A percentile compares a stretch with the other conserved stretches of the same genome.
Evolutionary conservation across 1,140 invertebrate species (phyloP).

Genomic region (Drosophila equinoxialis): DNA sequence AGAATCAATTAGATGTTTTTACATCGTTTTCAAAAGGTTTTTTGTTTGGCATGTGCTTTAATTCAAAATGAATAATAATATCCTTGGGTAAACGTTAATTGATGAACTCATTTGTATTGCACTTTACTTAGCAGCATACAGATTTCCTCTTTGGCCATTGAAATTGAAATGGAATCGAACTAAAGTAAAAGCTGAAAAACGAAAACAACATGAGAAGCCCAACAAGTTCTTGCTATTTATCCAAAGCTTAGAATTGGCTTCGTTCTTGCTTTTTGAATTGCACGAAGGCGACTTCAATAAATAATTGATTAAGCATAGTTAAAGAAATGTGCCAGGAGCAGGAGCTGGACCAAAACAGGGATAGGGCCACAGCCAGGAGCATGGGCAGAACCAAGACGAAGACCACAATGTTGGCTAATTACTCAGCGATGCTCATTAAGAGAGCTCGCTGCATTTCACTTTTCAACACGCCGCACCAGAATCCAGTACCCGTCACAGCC

Average conservation of each 20-base stretch:
- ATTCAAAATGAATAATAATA: slow-evolving; percentile 16
- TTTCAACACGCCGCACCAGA: slow-evolving; percentile 73
- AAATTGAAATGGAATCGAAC: slow-evolving; percentile 8
- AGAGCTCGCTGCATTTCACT: slow-evolving; percentile 73
- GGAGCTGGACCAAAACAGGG: slow-evolving; percentile 15
- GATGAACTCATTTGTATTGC: slow-evolving; percentile 58
- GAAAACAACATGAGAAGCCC: slow-evolving; percentile 33
- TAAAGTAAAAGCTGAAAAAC: slow-evolving; percentile 12
- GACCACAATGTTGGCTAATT: slow-evolving; percentile 79
- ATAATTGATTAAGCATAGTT: slow-evolving; percentile 73
- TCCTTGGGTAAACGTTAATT: slow-evolving; percentile 45
- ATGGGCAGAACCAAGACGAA: slow-evolving; percentile 27
- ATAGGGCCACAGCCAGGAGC: background rate
- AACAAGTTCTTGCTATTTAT: slow-evolving; percentile 56
- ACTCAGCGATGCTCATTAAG: slow-evolving; percentile 79
- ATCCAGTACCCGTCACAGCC: slow-evolving; percentile 4
- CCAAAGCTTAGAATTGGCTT: slow-evolving; percentile 34
- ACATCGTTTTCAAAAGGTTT: background rate
- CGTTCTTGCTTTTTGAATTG: slow-evolving; percentile 9
- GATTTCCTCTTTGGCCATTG: slow-evolving; percentile 28
- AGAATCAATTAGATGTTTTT: background rate
- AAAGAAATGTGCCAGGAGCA: slow-evolving; percentile 36
- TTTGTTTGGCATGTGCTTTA: background rate
- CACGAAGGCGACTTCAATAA: slow-evolving; percentile 59
- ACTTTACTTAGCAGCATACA: slow-evolving; percentile 34